Conservation (phyloP, 2,888 invertebrate species). For the Agrochola circellaris region DNA sequence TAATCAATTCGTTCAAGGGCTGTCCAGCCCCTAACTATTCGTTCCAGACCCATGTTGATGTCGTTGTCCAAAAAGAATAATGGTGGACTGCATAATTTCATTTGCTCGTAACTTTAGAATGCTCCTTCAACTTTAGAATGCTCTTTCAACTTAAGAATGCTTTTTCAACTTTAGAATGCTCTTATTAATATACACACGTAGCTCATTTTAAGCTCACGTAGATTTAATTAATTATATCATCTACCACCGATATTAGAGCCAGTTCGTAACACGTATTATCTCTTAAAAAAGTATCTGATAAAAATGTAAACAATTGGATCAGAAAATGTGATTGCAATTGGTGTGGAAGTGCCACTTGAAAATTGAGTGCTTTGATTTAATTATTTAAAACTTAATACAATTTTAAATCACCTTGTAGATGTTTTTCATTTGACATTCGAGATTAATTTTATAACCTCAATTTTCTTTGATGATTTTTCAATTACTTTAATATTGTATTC, state of each 20-base stretch:
- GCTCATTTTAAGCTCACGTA: not conserved
- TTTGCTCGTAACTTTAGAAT: too few species aligned
- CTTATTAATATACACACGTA: not conserved
- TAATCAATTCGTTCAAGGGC: too few species aligned
- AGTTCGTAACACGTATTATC: not conserved
- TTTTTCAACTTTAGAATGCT: not conserved
- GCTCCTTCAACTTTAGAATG: not conserved
- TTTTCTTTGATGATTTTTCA: not conserved
- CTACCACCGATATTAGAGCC: conserved; percentile 16
- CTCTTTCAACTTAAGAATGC: too few species aligned
- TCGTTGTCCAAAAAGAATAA: not conserved
- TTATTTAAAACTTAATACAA: not conserved
- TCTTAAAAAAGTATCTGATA: not conserved
- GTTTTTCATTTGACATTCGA: not conserved
- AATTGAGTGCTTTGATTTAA: not conserved
- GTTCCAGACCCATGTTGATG: too few species aligned
- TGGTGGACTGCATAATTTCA: too few species aligned
- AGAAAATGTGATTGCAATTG: not conserved
- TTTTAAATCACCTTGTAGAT: too few species aligned
- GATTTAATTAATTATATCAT: conserved; percentile 31
- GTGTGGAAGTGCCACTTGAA: not conserved
- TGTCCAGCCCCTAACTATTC: too few species aligned
- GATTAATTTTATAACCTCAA: not conserved
- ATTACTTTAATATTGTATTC: not conserved
- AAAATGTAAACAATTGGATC: not conserved